These are phyloP conservation scores for Rana temporaria DNA, from an alignment of 2,113 vertebrate species.

Conservation along the genomic window DNA sequence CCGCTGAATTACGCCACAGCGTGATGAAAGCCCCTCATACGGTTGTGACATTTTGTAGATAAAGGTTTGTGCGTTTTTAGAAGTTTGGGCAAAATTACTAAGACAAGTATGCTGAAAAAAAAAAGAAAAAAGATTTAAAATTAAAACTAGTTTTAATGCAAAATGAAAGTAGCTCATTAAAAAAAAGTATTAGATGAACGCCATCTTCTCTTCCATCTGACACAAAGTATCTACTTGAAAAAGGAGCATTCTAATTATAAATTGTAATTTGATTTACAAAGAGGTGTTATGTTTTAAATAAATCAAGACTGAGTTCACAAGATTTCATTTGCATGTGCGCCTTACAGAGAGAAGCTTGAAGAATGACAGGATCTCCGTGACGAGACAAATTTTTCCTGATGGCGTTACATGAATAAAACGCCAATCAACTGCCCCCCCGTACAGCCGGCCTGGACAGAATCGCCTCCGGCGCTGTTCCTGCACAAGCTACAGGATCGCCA, in stretches of 20 bases:
- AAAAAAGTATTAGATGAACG: constrained; percentile 68
- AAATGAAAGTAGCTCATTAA: constrained; percentile 67
- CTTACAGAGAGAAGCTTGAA: constrained; percentile 55
- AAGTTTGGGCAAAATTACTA: too few relatives aligned
- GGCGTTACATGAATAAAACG: constrained; percentile 60
- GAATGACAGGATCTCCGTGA: constrained; percentile 51
- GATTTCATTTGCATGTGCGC: constrained; percentile 60
- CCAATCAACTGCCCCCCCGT: not conserved
- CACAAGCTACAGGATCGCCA: too few relatives aligned
- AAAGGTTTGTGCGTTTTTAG: too few relatives aligned
- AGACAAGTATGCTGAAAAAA: not conserved
- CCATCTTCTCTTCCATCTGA: constrained; percentile 46
- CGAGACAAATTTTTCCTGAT: constrained; percentile 60
- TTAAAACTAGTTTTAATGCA: not conserved
- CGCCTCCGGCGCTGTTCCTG: not conserved
- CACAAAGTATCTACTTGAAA: constrained; percentile 63
- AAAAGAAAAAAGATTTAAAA: too few relatives aligned
- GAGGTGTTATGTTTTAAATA: constrained; percentile 61
- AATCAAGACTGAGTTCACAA: constrained; percentile 41
- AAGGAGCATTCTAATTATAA: constrained; percentile 58
- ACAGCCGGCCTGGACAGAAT: not conserved
- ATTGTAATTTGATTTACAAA: constrained; percentile 63
- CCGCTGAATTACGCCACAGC: too few relatives aligned
- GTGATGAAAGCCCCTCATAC: too few relatives aligned
- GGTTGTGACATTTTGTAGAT: too few relatives aligned